phyloP scores from a whole-genome alignment of 2,888 invertebrate genomes.

The Xiphydria camelus region DNA sequence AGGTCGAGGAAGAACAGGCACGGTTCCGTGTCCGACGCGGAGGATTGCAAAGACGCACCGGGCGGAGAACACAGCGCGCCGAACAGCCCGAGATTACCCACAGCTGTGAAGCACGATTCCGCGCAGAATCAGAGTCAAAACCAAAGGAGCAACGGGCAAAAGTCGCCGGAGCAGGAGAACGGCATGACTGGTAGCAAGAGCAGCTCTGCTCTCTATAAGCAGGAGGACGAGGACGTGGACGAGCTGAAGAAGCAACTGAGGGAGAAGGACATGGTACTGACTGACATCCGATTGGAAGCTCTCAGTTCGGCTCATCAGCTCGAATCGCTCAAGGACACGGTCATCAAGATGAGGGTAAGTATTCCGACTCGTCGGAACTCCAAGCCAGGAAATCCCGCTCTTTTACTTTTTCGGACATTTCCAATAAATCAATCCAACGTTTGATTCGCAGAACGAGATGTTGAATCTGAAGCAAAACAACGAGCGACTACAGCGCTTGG shows the following conservation, averaged over 20 bases:
- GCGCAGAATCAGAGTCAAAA: slow-evolving; percentile 12
- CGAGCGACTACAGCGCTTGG: slow-evolving; percentile 87
- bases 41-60: slow-evolving; percentile 61
- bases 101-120: slow-evolving; percentile 45
- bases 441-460: slow-evolving; percentile 93
- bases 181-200: slow-evolving; percentile 47
- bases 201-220: slow-evolving; percentile 49
- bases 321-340: slow-evolving; percentile 93
- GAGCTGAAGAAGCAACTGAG: slow-evolving; percentile 90
- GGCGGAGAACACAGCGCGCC: slow-evolving; percentile 59
- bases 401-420: slow-evolving; percentile 7
- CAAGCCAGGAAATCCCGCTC: no score
- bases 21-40: slow-evolving; percentile 60
- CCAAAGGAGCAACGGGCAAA: slow-evolving; percentile 37
- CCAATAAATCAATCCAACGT: no score
- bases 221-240: slow-evolving; percentile 63
- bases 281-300: slow-evolving; percentile 95
- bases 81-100: slow-evolving; percentile 49
- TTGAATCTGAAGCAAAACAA: slow-evolving; percentile 95
- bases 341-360: slow-evolving; percentile 92
- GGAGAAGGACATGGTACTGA: slow-evolving; percentile 94
- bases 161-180: slow-evolving; percentile 48
- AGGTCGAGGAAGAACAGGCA: slow-evolving; percentile 62
- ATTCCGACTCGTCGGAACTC: no score
- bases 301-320: slow-evolving; percentile 96